Conservation (phyloP, 2,113 vertebrate genomes). For the Bubalus kerabau region DNA sequence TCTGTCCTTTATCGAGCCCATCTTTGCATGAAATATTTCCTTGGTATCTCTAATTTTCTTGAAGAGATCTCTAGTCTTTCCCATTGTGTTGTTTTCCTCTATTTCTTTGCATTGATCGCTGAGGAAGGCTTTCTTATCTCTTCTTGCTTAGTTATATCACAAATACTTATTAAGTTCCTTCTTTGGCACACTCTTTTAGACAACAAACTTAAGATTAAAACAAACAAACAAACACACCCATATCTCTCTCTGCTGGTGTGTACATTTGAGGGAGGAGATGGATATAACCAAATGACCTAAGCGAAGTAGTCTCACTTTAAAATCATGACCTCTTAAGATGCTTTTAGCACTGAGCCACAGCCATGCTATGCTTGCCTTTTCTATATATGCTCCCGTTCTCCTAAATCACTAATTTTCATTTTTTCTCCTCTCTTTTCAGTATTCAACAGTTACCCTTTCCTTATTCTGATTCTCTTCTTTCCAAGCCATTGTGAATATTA, state of each 20-base stretch:
- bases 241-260: background rate
- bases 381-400: background rate
- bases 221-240: background rate
- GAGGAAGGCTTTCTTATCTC: too few species aligned
- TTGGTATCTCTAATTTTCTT: too few species aligned
- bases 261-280: background rate
- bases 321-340: background rate
- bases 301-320: background rate
- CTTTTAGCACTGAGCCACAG: background rate
- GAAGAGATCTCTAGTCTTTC: too few species aligned
- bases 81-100: too few species aligned
- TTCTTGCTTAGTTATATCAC: background rate
- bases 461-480: background rate
- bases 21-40: too few species aligned
- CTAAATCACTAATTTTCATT: background rate
- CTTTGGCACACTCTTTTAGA: background rate
- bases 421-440: background rate
- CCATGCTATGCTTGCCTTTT: background rate
- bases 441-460: background rate
- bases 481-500: background rate
- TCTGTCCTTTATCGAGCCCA: too few species aligned
- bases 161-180: background rate
- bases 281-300: background rate
- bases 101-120: too few species aligned
- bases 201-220: background rate